Base-by-base conservation (phyloP, 2,888 invertebrate species). In the Smittia aterrima region DNA sequence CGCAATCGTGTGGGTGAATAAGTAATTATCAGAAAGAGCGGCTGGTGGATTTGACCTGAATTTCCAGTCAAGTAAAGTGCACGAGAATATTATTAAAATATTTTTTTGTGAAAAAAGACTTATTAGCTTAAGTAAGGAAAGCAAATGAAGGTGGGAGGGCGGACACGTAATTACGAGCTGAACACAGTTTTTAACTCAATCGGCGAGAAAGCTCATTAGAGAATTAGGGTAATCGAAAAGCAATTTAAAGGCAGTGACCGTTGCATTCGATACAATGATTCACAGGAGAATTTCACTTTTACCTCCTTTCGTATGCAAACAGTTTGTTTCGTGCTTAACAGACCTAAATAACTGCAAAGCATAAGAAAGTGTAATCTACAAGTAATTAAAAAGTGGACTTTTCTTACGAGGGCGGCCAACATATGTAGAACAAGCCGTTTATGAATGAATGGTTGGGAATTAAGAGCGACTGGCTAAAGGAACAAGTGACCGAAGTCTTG, bases 381-480 rank as follows among this genome's bases (percentile, higher is more conserved):
- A 67, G 53, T 72, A 72, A 72, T 72, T 72, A 72, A 72, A 72
- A 72, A 72, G 7, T 70, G n/a, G 47, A 38, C 24, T 70, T 20
- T 72, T 18, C 20, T 38, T 66, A 38, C 18, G 40, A 40, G n/a
- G 27, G 38, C 25, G 66, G 25, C 7, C 18, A 20, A 58, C 72
- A 72, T 62, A 72, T 72, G 72, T 72, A 62, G 72, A 72, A 72
- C 72, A 62, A 62, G 38, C 20, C 22, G 32, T 72, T 62, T 54
- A 24, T 13, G 58, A 72, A 22, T 53, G 20, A 72, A 62, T 32
- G n/a, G n/a, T n/a, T n/a, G 13, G 54, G 47, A 71, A 68, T 47
- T 71, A 58, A 22, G 22, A 58, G 22, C 27, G 64, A 16, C 58
- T 22, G 4, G 64, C n/a, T 1, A 9, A 58, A 11, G 25, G 27